Percentiles rank a stretch among this genome's conserved stretches.
Conservation (phyloP, 2,888 invertebrate species). For the Nudaria mundana region DNA sequence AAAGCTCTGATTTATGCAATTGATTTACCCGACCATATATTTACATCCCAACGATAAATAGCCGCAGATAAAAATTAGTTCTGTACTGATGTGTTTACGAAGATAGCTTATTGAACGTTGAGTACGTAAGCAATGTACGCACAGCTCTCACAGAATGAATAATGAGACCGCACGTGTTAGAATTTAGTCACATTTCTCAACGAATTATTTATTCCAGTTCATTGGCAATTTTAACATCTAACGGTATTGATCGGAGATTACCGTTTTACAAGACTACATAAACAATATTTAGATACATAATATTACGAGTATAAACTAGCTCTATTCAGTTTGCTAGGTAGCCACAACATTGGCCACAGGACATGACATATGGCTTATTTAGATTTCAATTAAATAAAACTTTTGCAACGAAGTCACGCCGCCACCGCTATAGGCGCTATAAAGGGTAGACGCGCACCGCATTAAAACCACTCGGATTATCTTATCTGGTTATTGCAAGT, state of each 20-base stretch:
- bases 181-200: constrained; percentile 25
- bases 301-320: constrained; percentile 29
- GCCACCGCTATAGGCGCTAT: too few relatives aligned
- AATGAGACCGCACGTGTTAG: constrained; percentile 10
- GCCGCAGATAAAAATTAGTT: not conserved
- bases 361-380: too few relatives aligned
- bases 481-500: constrained; percentile 30
- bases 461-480: constrained; percentile 24
- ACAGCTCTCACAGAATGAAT: constrained; percentile 14
- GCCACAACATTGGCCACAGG: constrained; percentile 28
- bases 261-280: constrained; percentile 48
- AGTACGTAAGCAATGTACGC: constrained; percentile 2
- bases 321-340: constrained; percentile 27
- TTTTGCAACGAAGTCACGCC: not conserved
- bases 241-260: constrained; percentile 40
- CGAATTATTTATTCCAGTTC: constrained; percentile 37
- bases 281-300: constrained; percentile 40
- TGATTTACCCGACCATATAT: constrained; percentile 13
- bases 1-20: constrained; percentile 50
- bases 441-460: constrained; percentile 11
- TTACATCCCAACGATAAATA: constrained; percentile 10
- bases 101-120: not conserved
- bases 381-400: not conserved
- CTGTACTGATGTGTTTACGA: constrained; percentile 7
- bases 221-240: constrained; percentile 46